Evolutionary conservation across 2,888 invertebrate genomes (phyloP), one percentile per base, ranked within the genome.

Genomic region (Tigriopus californicus): DNA sequence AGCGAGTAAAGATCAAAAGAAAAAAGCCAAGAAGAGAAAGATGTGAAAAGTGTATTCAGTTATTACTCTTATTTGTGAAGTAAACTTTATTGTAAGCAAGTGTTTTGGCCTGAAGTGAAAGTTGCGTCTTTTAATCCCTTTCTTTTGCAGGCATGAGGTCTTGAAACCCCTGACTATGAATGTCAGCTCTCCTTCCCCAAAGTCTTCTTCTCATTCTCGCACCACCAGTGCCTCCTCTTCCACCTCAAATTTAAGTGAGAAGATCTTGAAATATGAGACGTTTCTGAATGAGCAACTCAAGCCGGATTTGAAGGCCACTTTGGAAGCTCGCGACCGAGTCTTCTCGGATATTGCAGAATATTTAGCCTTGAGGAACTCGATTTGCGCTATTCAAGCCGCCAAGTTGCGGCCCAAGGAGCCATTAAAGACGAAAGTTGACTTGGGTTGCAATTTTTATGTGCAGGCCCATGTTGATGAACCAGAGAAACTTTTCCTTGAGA

Each of bases 231-330:
- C 22, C 22, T 52, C 25, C 22, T 24, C 20, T 13, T 25, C 52
- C 13, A 52, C 33, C 24, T 52, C 52, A 4, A 20, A 52, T 11
- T 22, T 20, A 13, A 33, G 33, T 3, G 55, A 69, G 18, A 76
- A 75, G 66, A 68, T 76, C 15, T 67, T 68, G 12, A 69, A 70
- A 60, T 84, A 80, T 67, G 87, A 88, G 70, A 69, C 72, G 6
- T 85, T 82, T 66, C 74, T 89, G n/a, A 86, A 88, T 67, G 81
- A 86, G 62, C 80, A 80, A 0, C 72, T 89, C 0, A 81, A 77
- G 67, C 78, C 79, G 66, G 84, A 88, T 67, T 72, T 89, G 4
- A 77, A 76, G 58, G 65, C 65, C 56, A 65, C 71, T 15, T 60
- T 70, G 60, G 67, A 74, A 4, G 74, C 78, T 60, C 71, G 85